These are phyloP conservation scores for Octopus bimaculoides DNA, from an alignment of 1,140 invertebrate species.

Conservation along the genomic window DNA sequence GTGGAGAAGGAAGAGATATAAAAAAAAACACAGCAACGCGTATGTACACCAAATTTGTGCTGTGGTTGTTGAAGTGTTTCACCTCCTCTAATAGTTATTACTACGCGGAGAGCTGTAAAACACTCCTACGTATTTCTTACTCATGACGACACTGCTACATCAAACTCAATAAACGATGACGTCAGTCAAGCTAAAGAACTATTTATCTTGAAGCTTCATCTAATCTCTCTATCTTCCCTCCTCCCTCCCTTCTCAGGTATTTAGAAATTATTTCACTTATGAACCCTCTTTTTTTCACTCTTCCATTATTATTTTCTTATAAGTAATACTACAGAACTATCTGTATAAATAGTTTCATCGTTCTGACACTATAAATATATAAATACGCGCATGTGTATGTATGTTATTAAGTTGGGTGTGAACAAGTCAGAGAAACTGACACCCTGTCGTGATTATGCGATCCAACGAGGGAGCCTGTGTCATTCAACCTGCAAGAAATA, in stretches of 20 bases:
- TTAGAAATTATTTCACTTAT: neutral
- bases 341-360: too few relatives aligned
- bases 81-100: neutral
- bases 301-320: too few relatives aligned
- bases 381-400: too few relatives aligned
- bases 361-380: too few relatives aligned
- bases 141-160: neutral
- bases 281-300: too few relatives aligned
- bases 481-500: too few relatives aligned
- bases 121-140: neutral
- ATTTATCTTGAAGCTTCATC: neutral
- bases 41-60: neutral
- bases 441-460: too few relatives aligned
- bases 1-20: neutral
- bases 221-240: neutral
- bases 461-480: too few relatives aligned
- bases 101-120: neutral
- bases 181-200: neutral
- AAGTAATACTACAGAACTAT: too few relatives aligned
- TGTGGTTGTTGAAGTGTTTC: neutral
- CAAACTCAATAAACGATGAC: slow-evolving; percentile 11
- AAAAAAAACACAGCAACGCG: neutral
- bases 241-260: neutral
- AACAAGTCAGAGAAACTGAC: too few relatives aligned
- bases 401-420: too few relatives aligned